A percentile compares a stretch with the other conserved stretches of the same genome.
Evolutionary conservation across 2,888 invertebrate species (phyloP).

Genomic region (Oscheius sp.): DNA sequence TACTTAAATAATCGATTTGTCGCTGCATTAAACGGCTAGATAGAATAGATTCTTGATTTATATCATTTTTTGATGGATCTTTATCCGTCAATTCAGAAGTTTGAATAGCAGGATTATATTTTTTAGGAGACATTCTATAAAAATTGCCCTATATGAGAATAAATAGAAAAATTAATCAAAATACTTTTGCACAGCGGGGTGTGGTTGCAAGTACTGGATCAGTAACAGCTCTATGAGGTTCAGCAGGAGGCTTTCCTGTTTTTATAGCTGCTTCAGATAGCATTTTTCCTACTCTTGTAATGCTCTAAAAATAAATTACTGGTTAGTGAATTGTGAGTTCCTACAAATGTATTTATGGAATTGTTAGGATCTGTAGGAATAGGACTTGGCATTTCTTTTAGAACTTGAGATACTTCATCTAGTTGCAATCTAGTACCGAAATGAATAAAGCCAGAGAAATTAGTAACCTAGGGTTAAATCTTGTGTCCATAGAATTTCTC

Average conservation of each 20-base stretch:
- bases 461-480: constrained; percentile 20
- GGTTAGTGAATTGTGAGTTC: too few species aligned
- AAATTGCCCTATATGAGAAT: background rate
- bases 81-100: background rate
- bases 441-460: background rate
- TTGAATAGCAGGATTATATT: background rate
- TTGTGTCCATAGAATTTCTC: background rate
- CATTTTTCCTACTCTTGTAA: constrained; percentile 8
- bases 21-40: background rate
- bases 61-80: background rate
- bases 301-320: constrained; percentile 8
- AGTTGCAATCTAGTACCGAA: constrained; percentile 1
- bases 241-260: background rate
- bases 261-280: constrained; percentile 20
- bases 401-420: constrained; percentile 10
- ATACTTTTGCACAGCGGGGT: background rate
- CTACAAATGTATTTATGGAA: background rate
- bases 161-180: background rate
- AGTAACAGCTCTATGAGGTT: background rate
- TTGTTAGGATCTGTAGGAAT: background rate
- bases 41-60: background rate
- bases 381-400: constrained; percentile 17
- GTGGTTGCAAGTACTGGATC: background rate
- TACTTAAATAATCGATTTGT: constrained; percentile 2
- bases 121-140: background rate